A percentile compares a stretch with the other conserved stretches of the same genome.
Conservation (phyloP, 2,113 vertebrate genomes). For the Misgurnus mizolepis region DNA sequence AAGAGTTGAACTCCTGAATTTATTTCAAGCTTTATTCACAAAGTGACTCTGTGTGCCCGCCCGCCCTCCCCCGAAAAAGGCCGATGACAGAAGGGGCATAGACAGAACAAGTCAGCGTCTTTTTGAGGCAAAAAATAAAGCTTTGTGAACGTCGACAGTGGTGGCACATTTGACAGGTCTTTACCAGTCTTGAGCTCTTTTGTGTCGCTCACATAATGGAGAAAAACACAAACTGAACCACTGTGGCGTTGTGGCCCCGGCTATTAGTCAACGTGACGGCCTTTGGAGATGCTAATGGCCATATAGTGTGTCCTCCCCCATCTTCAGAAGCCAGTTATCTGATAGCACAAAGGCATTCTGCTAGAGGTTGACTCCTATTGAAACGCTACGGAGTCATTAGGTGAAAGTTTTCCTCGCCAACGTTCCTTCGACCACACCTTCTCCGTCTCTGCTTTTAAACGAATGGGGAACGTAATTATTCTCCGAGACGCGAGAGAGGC, state of each 20-base stretch:
- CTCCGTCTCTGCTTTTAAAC: slow-evolving; percentile 56
- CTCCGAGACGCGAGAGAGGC: slow-evolving; percentile 53
- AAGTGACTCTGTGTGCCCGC: slow-evolving; percentile 65
- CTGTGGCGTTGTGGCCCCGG: slow-evolving; percentile 75
- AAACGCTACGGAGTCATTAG: slow-evolving; percentile 80
- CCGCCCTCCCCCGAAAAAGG: slow-evolving; percentile 49
- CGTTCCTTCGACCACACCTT: slow-evolving; percentile 6
- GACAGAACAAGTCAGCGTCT: slow-evolving; percentile 71
- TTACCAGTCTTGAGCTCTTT: slow-evolving; percentile 86
- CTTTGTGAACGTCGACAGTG: slow-evolving; percentile 84
- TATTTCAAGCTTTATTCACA: slow-evolving; percentile 86
- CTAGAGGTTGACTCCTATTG: slow-evolving; percentile 75
- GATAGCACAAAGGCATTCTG: slow-evolving; percentile 83
- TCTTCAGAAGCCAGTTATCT: slow-evolving; percentile 75
- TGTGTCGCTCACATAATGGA: slow-evolving; percentile 91
- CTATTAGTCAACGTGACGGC: slow-evolving; percentile 82
- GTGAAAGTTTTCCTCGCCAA: slow-evolving; percentile 51
- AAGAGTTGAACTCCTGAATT: slow-evolving; percentile 83
- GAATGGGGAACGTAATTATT: slow-evolving; percentile 59
- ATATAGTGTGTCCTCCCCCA: slow-evolving; percentile 82
- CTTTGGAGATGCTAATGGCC: slow-evolving; percentile 98
- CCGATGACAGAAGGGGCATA: slow-evolving; percentile 64
- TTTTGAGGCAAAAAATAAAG: slow-evolving; percentile 74
- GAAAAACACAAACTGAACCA: slow-evolving; percentile 92
- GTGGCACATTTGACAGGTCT: slow-evolving; percentile 92